Evolutionary conservation across 2,888 invertebrate genomes (phyloP).

Genomic region (Chaitophorus viminalis): DNA sequence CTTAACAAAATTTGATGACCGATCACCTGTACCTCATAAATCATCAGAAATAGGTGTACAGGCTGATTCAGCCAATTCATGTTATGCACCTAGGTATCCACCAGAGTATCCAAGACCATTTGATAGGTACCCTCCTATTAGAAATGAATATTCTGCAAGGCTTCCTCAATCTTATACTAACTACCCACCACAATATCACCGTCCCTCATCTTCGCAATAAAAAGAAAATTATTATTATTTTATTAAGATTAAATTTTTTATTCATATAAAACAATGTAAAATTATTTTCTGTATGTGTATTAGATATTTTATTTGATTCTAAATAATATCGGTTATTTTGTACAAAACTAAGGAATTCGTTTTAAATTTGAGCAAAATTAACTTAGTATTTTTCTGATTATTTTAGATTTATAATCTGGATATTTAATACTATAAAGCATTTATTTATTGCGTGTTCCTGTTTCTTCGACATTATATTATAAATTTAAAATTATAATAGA

Average conservation of each 20-base stretch:
- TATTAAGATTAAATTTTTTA: slow-evolving; percentile 32
- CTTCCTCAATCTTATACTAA: slow-evolving; percentile 40
- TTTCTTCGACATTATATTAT: slow-evolving; percentile 38
- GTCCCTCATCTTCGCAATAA: slow-evolving; percentile 51
- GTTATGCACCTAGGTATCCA: slow-evolving; percentile 42
- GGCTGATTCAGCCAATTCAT: slow-evolving; percentile 15
- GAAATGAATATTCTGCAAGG: slow-evolving; percentile 34
- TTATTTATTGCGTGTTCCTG: slow-evolving; percentile 60
- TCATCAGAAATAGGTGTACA: slow-evolving; percentile 42
- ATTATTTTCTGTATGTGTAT: neutral
- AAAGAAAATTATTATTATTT: slow-evolving; percentile 7
- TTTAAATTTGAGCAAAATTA: slow-evolving; percentile 42
- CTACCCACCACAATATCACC: slow-evolving; percentile 47
- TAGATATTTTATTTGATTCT: slow-evolving; percentile 36
- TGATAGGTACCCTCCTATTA: slow-evolving; percentile 32
- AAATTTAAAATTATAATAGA: too few species aligned
- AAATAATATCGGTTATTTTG: slow-evolving; percentile 24
- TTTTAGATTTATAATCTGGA: slow-evolving; percentile 44
- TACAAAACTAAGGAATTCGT: neutral
- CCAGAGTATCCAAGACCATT: slow-evolving; percentile 49
- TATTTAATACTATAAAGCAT: slow-evolving; percentile 57
- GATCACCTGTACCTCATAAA: slow-evolving; percentile 24
- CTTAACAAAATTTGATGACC: slow-evolving; percentile 48
- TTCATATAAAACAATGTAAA: slow-evolving; percentile 21
- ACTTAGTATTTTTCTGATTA: slow-evolving; percentile 57